Base-by-base conservation (phyloP, 2,113 vertebrate genomes). In the Chascanopsetta lugubris region DNA sequence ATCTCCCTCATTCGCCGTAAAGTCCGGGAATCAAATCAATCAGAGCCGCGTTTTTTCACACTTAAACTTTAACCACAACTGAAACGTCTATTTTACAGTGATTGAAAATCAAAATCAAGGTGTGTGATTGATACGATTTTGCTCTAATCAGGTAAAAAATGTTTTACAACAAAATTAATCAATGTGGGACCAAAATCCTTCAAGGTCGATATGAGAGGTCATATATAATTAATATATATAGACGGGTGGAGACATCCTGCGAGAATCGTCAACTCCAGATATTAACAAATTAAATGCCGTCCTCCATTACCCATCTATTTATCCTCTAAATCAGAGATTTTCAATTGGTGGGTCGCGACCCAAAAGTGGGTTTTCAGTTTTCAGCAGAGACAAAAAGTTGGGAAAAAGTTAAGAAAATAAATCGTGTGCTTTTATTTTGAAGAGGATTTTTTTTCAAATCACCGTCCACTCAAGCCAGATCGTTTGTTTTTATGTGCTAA, bases 271-370 rank as follows among this genome's bases (percentile, higher is more conserved):
- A 27, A 17, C 45, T n/a, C n/a, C 32, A 38, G 48, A 63, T 54
- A 48, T 56, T 5, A 25, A 57, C 47, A 71, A 62, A 68, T 51
- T 5, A 53, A 61, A 25, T 45, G 51, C 5, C 62, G 55, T 36
- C 30, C 8, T 18, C 54, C 9, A 21, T 17, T 59, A 48, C 63
- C 8, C 46, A 50, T n/a, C 22, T 24, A 46, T 42, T 55, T 59
- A 48, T 21, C 27, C 27, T 69, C 20, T 24, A 18, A 64, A 71
- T n/a, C n/a, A n/a, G n/a, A n/a, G n/a, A n/a, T n/a, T n/a, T n/a
- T n/a, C n/a, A n/a, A n/a, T n/a, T n/a, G n/a, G n/a, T n/a, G n/a
- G n/a, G n/a, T n/a, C n/a, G n/a, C n/a, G n/a, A n/a, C n/a, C n/a
- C n/a, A n/a, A n/a, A n/a, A n/a, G n/a, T n/a, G n/a, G n/a, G n/a